These are phyloP conservation scores for Adelognathus sp. DNA, from an alignment of 2,888 invertebrate species.

Conservation along the genomic window DNA sequence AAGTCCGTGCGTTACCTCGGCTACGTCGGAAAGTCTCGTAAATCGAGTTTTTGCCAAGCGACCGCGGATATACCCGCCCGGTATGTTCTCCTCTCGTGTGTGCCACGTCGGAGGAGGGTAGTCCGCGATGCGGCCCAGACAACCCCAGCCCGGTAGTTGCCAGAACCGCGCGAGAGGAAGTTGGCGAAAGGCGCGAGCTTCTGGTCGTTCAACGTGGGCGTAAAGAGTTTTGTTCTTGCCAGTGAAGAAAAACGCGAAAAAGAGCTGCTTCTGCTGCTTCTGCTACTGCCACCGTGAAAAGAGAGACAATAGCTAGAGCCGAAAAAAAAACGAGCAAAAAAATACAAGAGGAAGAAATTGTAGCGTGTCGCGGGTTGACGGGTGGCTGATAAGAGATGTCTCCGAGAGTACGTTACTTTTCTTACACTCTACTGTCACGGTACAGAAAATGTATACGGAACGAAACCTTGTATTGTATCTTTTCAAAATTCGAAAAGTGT, in stretches of 20 bases:
- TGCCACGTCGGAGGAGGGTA: neutral
- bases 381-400: constrained; percentile 2
- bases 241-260: constrained; percentile 8
- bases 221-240: constrained; percentile 44
- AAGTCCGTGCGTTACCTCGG: constrained; percentile 37
- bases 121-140: neutral
- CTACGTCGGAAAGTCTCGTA: constrained; percentile 37
- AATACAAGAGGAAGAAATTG: neutral
- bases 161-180: constrained; percentile 26
- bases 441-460: neutral
- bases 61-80: constrained; percentile 25
- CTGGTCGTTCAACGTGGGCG: constrained; percentile 27
- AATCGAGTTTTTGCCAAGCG: constrained; percentile 36
- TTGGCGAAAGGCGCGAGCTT: constrained; percentile 43
- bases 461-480: too few relatives aligned
- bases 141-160: constrained; percentile 1
- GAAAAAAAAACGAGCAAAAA: neutral
- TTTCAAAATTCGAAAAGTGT: too few relatives aligned
- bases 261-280: neutral
- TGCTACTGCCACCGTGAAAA: neutral
- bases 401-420: neutral
- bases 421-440: neutral
- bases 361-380: neutral
- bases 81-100: constrained; percentile 3
- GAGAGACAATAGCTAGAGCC: neutral